Percentiles rank a stretch among this genome's conserved stretches.
Conservation (phyloP, 2,113 vertebrate species). For the Entomyzon cyanotis region DNA sequence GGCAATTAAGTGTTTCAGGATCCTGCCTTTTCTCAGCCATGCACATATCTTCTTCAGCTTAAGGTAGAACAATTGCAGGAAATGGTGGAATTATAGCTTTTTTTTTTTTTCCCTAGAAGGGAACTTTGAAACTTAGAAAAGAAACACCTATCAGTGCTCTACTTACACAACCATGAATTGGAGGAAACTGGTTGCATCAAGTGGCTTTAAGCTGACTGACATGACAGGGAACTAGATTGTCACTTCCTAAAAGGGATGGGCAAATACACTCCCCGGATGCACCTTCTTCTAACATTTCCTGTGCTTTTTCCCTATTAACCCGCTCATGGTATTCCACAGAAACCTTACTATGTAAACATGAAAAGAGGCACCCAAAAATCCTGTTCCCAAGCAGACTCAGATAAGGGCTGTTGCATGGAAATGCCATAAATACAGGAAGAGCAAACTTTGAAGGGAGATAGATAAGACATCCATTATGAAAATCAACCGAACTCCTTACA, state of each 20-base stretch:
- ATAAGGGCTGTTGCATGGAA: neutral
- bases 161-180: conserved; percentile 74
- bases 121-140: conserved; percentile 68
- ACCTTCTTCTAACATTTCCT: conserved; percentile 75
- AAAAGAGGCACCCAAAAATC: neutral
- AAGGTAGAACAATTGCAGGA: conserved; percentile 83
- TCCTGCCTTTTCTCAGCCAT: conserved; percentile 73
- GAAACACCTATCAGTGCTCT: conserved; percentile 63
- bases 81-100: conserved; percentile 73
- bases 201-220: conserved; percentile 66
- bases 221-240: conserved; percentile 70
- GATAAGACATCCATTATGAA: neutral
- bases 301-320: conserved; percentile 46
- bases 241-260: conserved; percentile 72
- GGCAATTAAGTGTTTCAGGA: conserved; percentile 72
- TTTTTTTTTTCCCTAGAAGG: conserved; percentile 72
- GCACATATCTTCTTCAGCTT: conserved; percentile 74
- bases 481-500: neutral
- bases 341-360: neutral
- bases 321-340: neutral
- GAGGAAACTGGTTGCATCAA: conserved; percentile 73
- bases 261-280: conserved; percentile 72
- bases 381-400: neutral
- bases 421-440: neutral
- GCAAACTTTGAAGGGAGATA: neutral